Evolutionary conservation across 2,888 invertebrate species (phyloP), one percentile per base, ranked within the genome.

Genomic region (Stenchaetothrips biformis): DNA sequence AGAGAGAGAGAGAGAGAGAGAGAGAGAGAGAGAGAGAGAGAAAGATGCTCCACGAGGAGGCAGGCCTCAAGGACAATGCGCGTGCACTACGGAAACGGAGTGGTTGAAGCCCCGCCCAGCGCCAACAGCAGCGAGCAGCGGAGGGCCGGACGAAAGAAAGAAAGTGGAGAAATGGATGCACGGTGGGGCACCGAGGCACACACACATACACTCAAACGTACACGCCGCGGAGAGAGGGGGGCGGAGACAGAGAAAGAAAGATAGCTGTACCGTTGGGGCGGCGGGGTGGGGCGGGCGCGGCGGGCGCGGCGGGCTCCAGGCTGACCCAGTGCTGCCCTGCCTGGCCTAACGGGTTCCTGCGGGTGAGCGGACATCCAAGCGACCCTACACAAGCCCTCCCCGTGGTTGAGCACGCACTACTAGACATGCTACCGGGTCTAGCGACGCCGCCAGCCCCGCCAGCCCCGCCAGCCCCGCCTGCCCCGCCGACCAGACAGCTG

Each of bases 1-100:
- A n/a, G 62, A 62, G 62, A 62, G 62, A 62, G 62, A 62, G 62
- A n/a, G 62, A 62, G 62, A 62, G 62, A 62, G 62, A 62, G n/a
- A 62, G 62, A 62, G 62, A 62, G 62, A 62, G 62, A 62, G 62
- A 62, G 62, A n/a, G 62, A 62, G 62, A 62, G 62, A 62, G 62
- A 16, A n/a, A n/a, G 37, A 37, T 37, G 37, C 37, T 37, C 37
- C 37, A 37, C 37, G 37, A 37, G 37, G 37, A 37, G 37, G 37
- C 37, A 25, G 21, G 7, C 67, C 25, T 25, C 67, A 74, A 74
- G 67, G 67, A 74, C 67, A 11, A 25, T 74, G 67, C 7, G 67
- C 67, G 67, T 74, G 67, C 67, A 74, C 25, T 74, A 74, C 67
- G 67, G 67, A 74, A 74, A 74, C 25, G 67, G 25, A 59, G 59